Evolutionary conservation across 2,797 vertebrate species (phyloP), one percentile per base, ranked within the genome.

Genomic region (Manis crassicaudata): DNA sequence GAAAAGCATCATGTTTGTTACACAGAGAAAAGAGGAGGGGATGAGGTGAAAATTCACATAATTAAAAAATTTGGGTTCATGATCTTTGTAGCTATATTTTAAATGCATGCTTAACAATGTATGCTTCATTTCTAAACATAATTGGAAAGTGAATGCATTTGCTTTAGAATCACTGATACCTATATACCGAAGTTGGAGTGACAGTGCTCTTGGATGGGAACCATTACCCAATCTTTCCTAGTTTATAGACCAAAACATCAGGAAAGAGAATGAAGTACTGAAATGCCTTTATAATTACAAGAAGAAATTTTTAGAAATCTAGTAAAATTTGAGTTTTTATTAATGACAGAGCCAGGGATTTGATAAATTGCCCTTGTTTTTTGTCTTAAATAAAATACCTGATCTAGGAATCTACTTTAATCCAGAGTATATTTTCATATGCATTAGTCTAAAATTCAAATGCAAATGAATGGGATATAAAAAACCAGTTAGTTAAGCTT

Each of bases 391-490:
- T 65, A 85, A 87, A 73, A 54, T 84, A 63, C 27, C 63, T 81
- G 40, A 67, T 46, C 56, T 60, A 83, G 29, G 23, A 56, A 72
- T 6, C 37, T 68, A 81, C 25, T 25, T 86, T 67, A 95, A 92
- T 75, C 7, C 11, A 82, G 32, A n/a, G 86, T 72, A 50, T 88
- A 80, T 92, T 87, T 75, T 37, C 29, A 86, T 90, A 35, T 94
- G 35, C 7, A 75, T 87, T 54, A 65, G 3, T 46, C 35, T 54
- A 37, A 94, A 86, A 10, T 76, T 21, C 21, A 91, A 72, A 29
- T 23, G 37, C 35, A 58, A 76, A 40, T 56, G 50, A 67, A 84
- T 76, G 21, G 46, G 20, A 65, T 25, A 76, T 50, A 77, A 68
- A 9, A 37, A 46, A 77, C 17, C 63, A 54, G 20, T n/a, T 84